A percentile compares a stretch with the other conserved stretches of the same genome.
Conservation (phyloP, 2,113 vertebrate genomes). For the Theropithecus gelada region DNA sequence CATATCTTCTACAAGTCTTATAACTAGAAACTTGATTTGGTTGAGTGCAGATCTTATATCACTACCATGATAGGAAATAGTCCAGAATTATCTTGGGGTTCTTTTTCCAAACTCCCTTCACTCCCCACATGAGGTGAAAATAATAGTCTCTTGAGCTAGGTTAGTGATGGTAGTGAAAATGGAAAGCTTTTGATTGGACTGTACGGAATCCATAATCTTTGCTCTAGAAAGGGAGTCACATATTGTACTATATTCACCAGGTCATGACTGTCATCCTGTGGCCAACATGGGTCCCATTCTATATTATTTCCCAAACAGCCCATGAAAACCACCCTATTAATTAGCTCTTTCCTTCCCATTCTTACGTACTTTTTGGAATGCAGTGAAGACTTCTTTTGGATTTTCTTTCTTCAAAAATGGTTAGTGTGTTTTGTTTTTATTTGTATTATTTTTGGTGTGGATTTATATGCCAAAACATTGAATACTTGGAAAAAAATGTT, state of each 20-base stretch:
- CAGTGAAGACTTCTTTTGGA: not conserved
- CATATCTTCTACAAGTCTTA: not conserved
- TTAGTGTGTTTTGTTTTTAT: not conserved
- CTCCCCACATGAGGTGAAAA: not conserved
- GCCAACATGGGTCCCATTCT: not conserved
- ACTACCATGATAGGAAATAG: not conserved
- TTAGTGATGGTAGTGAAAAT: not conserved
- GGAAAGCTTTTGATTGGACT: not conserved
- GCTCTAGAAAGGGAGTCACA: not conserved
- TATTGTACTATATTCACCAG: not conserved
- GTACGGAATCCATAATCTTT: not conserved
- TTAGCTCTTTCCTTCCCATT: not conserved
- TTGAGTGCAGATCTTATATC: not conserved
- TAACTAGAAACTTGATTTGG: not conserved
- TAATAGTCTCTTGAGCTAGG: not conserved
- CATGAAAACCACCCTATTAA: not conserved
- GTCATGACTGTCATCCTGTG: not conserved
- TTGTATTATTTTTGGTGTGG: not conserved
- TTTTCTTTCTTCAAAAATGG: not conserved
- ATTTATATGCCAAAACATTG: not conserved
- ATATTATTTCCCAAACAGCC: not conserved
- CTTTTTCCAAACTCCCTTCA: not conserved
- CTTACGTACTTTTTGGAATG: not conserved
- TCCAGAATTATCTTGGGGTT: not conserved
- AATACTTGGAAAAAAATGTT: not conserved